A percentile compares a stretch with the other conserved stretches of the same genome.
Conservation (phyloP, 2,113 vertebrate genomes). For the Daubentonia madagascariensis region DNA sequence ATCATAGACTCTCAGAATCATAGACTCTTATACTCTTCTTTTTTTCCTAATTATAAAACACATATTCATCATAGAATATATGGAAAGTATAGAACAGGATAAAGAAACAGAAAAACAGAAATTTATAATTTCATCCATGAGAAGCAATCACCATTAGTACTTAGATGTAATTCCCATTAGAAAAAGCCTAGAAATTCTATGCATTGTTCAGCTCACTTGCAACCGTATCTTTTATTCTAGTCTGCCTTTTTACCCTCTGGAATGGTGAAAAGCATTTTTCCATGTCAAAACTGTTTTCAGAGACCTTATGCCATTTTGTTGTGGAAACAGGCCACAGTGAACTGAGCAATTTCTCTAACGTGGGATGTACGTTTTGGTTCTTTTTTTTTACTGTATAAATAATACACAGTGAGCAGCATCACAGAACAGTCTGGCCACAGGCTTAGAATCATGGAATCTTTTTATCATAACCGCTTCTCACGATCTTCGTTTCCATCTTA, state of each 20-base stretch:
- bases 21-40: not conserved
- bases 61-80: not conserved
- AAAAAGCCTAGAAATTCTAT: not conserved
- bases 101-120: not conserved
- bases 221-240: too few relatives aligned
- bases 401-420: not conserved
- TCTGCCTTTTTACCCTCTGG: not conserved
- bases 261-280: not conserved
- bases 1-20: not conserved
- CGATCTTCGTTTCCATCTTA: not conserved
- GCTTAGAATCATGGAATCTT: not conserved
- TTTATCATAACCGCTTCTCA: not conserved
- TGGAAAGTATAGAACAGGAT: not conserved
- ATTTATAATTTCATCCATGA: too few relatives aligned
- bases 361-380: too few relatives aligned
- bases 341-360: too few relatives aligned
- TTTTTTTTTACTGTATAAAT: too few relatives aligned
- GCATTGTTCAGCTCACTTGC: not conserved
- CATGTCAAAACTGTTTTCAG: too few relatives aligned
- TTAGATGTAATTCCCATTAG: not conserved
- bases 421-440: not conserved
- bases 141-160: not conserved
- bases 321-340: not conserved
- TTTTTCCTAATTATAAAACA: not conserved
- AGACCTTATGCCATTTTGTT: too few relatives aligned